Base-by-base conservation (phyloP, 2,888 invertebrate species). In the Tenthredo notha region DNA sequence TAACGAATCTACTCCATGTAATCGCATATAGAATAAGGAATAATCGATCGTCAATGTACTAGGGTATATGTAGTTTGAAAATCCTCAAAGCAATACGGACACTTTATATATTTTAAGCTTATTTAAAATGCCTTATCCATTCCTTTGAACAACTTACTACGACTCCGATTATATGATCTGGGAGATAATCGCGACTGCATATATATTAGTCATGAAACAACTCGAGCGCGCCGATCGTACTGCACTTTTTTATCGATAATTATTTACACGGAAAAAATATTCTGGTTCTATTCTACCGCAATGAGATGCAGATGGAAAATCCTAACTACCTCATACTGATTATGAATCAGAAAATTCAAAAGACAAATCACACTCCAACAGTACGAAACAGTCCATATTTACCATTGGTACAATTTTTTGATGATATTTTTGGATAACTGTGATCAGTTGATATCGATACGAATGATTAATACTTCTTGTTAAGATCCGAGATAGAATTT, bases 1-100 rank as follows among this genome's bases (percentile, higher is more conserved):
- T 1, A n/a, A 72, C 72, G 40, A 47, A 75, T 50, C 29, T 4
- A 50, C 9, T 47, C 75, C 50, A 29, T 50, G 75, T 50, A 50
- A 75, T 75, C n/a, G 75, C 25, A 75, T 29, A 2, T 25, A 15
- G 29, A 75, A 50, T 75, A 75, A 75, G 18, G 3, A 75, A 75
- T 75, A 50, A 9, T 75, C 47, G 25, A 7, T 2, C n/a, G 29
- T 65, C 25, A 29, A 15, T 47, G 15, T 47, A 47, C 43, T 12
- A 10, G 43, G 10, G 43, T 43, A 43, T 12, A 12, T 21, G 65
- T 25, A 25, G 25, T 6, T 67, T 67, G 18, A 33, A 67, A 67
- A 18, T 12, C 12, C 67, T 5, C 18, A 67, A 33, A 67, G 6
- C 2, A 61, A 61, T 21, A 67, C 33, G 29, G 1, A 15, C 15